Percentiles rank a stretch among this genome's conserved stretches.
These are phyloP conservation scores for Pammene aurita DNA, from an alignment of 2,888 invertebrate species.

Conservation along the genomic window DNA sequence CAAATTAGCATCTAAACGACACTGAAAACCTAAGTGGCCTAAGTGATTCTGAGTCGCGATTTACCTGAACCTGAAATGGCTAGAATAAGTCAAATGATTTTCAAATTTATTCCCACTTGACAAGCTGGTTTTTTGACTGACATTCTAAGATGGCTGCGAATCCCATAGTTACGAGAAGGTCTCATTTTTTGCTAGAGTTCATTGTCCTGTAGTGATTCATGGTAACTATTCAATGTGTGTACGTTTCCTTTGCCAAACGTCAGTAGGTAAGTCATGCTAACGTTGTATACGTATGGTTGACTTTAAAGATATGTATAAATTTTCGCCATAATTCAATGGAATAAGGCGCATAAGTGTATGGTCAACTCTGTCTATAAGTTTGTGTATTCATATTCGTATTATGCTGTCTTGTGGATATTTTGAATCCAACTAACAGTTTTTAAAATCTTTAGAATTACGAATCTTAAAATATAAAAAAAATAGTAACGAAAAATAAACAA, in stretches of 20 bases:
- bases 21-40: conserved; percentile 27
- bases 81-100: conserved; percentile 17
- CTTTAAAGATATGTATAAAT: background rate
- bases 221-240: conserved; percentile 19
- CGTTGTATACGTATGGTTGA: background rate
- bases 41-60: conserved; percentile 27
- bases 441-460: no score
- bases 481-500: background rate
- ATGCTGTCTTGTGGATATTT: conserved; percentile 2
- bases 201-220: conserved; percentile 37
- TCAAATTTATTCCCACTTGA: conserved; percentile 27
- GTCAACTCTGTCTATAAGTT: no score
- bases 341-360: background rate
- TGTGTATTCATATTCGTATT: no score
- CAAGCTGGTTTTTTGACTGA: conserved; percentile 20
- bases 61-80: conserved; percentile 10
- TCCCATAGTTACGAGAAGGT: conserved; percentile 39
- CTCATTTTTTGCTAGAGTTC: conserved; percentile 39
- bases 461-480: no score
- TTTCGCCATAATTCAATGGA: background rate
- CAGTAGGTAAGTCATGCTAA: conserved; percentile 12
- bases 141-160: conserved; percentile 18
- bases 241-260: conserved; percentile 16
- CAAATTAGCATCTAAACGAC: conserved; percentile 33
- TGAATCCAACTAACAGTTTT: background rate